Conservation (phyloP, 2,113 vertebrate genomes). For the Ceyx melanurus region DNA sequence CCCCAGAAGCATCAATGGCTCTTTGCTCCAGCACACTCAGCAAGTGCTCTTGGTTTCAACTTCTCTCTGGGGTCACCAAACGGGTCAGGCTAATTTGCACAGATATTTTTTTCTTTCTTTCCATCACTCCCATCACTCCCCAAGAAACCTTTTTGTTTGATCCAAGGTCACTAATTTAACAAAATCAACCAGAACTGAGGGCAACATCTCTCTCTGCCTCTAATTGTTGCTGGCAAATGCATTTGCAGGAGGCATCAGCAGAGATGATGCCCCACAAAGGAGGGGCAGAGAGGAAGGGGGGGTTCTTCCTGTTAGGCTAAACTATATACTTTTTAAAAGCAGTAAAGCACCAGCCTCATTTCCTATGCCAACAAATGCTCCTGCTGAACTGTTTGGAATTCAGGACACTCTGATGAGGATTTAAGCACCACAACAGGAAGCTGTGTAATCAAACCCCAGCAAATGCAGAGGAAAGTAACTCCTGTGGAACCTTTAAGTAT, state of each 20-base stretch:
- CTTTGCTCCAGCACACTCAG: not conserved
- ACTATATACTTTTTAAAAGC: not conserved
- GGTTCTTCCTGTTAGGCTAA: not conserved
- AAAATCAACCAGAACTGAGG: not conserved
- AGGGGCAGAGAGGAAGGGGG: not conserved
- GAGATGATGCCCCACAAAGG: not conserved
- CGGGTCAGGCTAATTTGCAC: constrained; percentile 9
- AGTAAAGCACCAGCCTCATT: not conserved
- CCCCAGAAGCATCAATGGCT: not conserved
- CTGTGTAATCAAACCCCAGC: not conserved
- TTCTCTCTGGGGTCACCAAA: not conserved
- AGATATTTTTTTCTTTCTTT: not conserved
- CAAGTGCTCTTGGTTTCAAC: not conserved
- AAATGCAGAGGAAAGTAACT: not conserved
- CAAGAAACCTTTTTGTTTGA: not conserved
- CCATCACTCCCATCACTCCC: not conserved
- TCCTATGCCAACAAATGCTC: not conserved
- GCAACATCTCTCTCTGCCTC: not conserved
- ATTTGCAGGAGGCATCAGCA: not conserved
- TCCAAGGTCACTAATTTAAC: not conserved
- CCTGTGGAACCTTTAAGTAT: not conserved
- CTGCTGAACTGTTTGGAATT: constrained; percentile 39
- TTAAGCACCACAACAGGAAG: constrained; percentile 18
- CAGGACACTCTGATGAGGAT: constrained; percentile 8
- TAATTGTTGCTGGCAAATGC: not conserved